Percentiles rank a stretch among this genome's conserved stretches.
Conservation (phyloP, 2,888 invertebrate species). For the Panopea generosa region DNA sequence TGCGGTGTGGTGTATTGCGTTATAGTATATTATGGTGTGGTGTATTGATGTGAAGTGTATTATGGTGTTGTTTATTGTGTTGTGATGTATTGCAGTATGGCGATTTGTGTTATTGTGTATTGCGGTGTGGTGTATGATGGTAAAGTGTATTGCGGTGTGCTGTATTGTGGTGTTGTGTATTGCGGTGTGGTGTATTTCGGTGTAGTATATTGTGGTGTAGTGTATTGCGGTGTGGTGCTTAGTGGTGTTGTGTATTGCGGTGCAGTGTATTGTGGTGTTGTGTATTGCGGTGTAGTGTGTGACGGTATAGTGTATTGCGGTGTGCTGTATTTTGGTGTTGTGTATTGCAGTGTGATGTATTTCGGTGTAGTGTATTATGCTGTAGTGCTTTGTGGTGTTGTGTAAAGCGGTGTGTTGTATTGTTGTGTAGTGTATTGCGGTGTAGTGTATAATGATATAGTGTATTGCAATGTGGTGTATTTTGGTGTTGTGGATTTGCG, state of each 20-base stretch:
- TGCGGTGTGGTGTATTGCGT: neutral
- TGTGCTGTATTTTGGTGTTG: too few species aligned
- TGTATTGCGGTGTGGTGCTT: neutral
- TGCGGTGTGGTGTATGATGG: neutral
- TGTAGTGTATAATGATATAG: neutral
- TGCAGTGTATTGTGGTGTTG: neutral
- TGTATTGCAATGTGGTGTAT: neutral
- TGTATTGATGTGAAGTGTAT: neutral
- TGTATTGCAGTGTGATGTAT: neutral
- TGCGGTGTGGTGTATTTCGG: neutral
- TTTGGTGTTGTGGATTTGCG: neutral
- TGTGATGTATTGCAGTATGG: neutral
- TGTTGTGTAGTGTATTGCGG: neutral
- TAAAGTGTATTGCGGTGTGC: neutral
- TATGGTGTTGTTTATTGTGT: neutral
- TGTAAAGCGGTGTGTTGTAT: too few species aligned
- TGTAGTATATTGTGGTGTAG: neutral
- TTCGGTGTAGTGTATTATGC: too few species aligned
- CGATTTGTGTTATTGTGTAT: neutral
- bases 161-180: neutral
- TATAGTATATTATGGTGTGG: neutral
- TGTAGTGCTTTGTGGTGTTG: too few species aligned
- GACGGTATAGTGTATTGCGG: neutral
- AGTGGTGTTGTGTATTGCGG: neutral
- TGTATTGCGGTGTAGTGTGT: neutral